A percentile compares a stretch with the other conserved stretches of the same genome.
Evolutionary conservation across 2,113 vertebrate genomes (phyloP).

Genomic region (Cnemophilus loriae): DNA sequence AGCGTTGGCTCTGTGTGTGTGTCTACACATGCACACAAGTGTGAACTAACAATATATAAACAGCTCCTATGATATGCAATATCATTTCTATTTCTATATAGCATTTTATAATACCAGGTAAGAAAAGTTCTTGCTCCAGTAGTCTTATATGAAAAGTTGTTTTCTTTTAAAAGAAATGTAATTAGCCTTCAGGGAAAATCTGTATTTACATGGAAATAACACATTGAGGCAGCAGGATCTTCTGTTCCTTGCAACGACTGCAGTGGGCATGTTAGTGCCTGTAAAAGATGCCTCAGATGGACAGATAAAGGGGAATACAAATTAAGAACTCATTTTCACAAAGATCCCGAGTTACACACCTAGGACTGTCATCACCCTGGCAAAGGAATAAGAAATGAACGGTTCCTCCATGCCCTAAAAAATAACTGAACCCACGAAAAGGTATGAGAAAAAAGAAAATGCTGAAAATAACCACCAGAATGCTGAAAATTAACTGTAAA

Average conservation of each 20-base stretch:
- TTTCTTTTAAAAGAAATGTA: not conserved
- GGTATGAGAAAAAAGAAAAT: not conserved
- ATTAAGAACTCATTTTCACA: not conserved
- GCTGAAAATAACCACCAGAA: not conserved
- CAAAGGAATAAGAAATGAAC: not conserved
- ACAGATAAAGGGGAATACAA: not conserved
- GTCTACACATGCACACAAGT: not conserved
- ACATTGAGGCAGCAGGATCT: not conserved
- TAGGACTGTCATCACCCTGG: not conserved
- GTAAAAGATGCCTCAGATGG: not conserved
- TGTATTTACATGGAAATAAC: not conserved
- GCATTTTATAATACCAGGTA: not conserved
- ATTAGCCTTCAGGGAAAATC: not conserved
- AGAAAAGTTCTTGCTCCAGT: not conserved
- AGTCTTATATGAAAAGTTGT: not conserved
- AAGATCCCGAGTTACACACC: not conserved
- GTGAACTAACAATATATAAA: not conserved
- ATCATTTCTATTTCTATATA: not conserved
- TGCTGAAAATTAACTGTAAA: not conserved
- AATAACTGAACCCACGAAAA: not conserved
- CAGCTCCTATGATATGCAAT: not conserved
- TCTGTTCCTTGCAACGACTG: fast-evolving
- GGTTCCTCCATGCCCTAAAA: not conserved
- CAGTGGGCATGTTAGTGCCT: not conserved
- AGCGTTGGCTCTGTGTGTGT: not conserved